Base-by-base conservation (phyloP, 2,888 invertebrate genomes). In the Caenorhabditis sp. region DNA sequence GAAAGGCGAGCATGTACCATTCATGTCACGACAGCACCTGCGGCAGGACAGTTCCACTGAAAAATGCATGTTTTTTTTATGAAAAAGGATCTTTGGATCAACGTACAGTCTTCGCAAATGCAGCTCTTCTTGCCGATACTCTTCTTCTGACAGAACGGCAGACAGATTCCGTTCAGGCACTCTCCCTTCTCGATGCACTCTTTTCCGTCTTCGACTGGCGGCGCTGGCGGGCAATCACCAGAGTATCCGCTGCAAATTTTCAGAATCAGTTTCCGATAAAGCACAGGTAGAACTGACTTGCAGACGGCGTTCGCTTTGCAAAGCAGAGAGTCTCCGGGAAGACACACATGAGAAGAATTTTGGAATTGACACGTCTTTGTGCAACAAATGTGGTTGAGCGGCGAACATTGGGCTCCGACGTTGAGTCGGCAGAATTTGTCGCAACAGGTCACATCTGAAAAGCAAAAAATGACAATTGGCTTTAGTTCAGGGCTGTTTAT, bases 311-410 rank as follows among this genome's bases (percentile, higher is more conserved):
- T 95, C 90, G 95, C 94, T 90, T 95, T 95, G 90, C 96, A 96
- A 24, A 95, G 95, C 0, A 94, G 93, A 87, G 94, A 93, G 89
- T 95, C 95, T 0, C 95, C 94, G 88, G 95, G 95, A 56, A 95
- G 92, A 88, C 96, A 96, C 52, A 90, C 88, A 35, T 86, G 88
- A 5, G 89, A 90, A 4, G 92, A 91, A 55, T 93, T 92, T 92
- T 95, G 95, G 89, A 93, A 95, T 88, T 94, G 93, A 89, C 97
- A 97, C 85, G 93, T 93, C 90, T 94, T 93, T 0, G 73, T 65
- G 89, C 97, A 97, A 89, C 97, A 97, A 4, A 95, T 95, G 0
- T 95, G 95, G 90, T 98, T 97, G 90, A 95, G 95, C 89, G 96
- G 96, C 89, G 96, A 96, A 89, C 71, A 90, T 85, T 66, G 43